These are phyloP conservation scores for Miichthys miiuy DNA, from an alignment of 2,797 vertebrate species.

Conservation along the genomic window DNA sequence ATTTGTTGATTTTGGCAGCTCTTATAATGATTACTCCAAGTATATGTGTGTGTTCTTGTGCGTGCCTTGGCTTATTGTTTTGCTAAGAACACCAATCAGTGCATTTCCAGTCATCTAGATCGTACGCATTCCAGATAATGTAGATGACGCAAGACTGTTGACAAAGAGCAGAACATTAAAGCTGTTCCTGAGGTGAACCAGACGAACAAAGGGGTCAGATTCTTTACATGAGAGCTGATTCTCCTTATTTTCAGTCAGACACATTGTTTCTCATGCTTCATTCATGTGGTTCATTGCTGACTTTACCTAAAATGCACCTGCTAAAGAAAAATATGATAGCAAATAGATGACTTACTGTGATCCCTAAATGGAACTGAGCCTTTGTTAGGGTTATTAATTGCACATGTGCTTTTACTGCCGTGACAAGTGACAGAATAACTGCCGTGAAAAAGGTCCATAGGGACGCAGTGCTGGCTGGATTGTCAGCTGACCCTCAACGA, in stretches of 20 bases:
- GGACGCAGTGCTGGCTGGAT: too few relatives aligned
- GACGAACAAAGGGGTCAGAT: not conserved
- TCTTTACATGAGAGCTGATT: not conserved
- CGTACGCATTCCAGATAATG: slow-evolving; percentile 45
- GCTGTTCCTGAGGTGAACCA: not conserved
- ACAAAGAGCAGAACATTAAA: slow-evolving; percentile 13
- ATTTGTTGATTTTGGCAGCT: slow-evolving; percentile 67
- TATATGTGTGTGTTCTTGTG: slow-evolving; percentile 19
- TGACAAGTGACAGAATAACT: not conserved
- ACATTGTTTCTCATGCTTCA: not conserved
- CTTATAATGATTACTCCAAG: slow-evolving; percentile 44
- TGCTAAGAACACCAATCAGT: slow-evolving; percentile 40
- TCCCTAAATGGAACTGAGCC: too few relatives aligned
- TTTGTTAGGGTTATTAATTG: too few relatives aligned
- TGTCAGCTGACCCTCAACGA: too few relatives aligned
- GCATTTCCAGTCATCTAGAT: slow-evolving; percentile 17
- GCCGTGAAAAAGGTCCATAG: too few relatives aligned
- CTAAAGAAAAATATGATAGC: not conserved
- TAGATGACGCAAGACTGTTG: slow-evolving; percentile 40
- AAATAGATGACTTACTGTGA: too few relatives aligned
- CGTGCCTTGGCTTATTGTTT: slow-evolving; percentile 42
- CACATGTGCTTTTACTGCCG: too few relatives aligned
- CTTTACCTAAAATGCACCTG: not conserved
- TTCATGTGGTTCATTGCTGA: not conserved
- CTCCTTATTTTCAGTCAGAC: too few relatives aligned